Evolutionary conservation across 2,113 vertebrate genomes (phyloP).

Genomic region (Phyllostomus hastatus): DNA sequence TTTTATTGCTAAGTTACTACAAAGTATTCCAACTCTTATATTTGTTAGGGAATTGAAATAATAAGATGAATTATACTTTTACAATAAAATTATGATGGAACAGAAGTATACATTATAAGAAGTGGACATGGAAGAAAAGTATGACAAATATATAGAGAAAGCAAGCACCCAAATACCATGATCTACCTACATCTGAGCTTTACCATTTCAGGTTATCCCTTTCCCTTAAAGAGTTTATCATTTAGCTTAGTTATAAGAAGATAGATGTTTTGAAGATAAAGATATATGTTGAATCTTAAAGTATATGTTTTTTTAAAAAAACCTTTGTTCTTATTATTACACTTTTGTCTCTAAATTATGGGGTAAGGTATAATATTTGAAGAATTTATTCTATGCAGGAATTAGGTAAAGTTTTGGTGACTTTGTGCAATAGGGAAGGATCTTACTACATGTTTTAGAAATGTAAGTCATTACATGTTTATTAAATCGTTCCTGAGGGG

Average conservation of each 20-base stretch:
- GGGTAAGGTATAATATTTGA: background rate
- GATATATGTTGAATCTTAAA: background rate
- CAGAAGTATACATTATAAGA: background rate
- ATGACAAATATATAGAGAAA: background rate
- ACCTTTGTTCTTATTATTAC: background rate
- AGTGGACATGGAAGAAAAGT: background rate
- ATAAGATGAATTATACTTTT: background rate
- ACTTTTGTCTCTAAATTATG: background rate
- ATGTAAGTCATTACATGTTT: background rate
- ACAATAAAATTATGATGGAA: background rate
- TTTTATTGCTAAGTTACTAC: background rate
- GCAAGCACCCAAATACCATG: background rate
- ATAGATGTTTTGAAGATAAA: slow-evolving; percentile 44
- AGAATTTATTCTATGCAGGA: background rate
- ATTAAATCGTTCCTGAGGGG: background rate
- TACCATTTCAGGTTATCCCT: slow-evolving; percentile 16
- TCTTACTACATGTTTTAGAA: background rate
- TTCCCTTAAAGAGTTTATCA: slow-evolving; percentile 33
- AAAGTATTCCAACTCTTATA: background rate
- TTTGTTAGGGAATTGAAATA: background rate
- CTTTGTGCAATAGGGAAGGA: background rate
- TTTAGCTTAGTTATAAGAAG: slow-evolving; percentile 58
- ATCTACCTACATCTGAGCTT: background rate
- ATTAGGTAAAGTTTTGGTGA: background rate
- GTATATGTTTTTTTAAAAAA: slow-evolving; percentile 1